Evolutionary conservation across 2,113 vertebrate species (phyloP), one percentile per base, ranked within the genome.

Genomic region (Todiramphus chloris): DNA sequence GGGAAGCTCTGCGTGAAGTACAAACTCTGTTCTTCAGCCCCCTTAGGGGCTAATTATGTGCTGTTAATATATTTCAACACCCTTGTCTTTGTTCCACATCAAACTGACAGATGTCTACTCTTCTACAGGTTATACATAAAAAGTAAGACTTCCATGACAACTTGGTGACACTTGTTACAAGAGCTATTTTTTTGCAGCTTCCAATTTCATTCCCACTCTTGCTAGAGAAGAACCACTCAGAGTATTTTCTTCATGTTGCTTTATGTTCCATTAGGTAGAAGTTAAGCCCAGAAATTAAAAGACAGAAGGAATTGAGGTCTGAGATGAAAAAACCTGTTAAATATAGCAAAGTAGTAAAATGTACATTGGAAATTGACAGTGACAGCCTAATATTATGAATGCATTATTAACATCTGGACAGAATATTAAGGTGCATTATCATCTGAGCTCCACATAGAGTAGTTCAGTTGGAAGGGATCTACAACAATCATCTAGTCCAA

Each of bases 151-250:
- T 64, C 8, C 1, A 0, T 58, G 4, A 55, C n/a, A 76, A 70
- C 13, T 44, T 1, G 0, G 16, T 63, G 70, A 35, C n/a, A 13
- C 16, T 56, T 73, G 9, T n/a, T 11, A 17, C 35, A 64, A 74
- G 4, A 92, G 56, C 18, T 63, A 10, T 35, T 77, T 75, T 75
- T 75, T 79, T 31, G 3, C 31, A 33, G 55, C 31, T 77, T 70
- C 13, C 17, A 27, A 3, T 79, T 87, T 85, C 28, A 75, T 86
- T 82, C 18, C 17, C 5, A 1, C 20, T 78, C 35, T 25, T 0
- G 0, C 37, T 43, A 63, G 28, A 62, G 53, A n/a, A 70, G 18
- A 24, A 84, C 41, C 0, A 0, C 16, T n/a, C 35, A 16, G 10
- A 18, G 43, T 58, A 25, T 83, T 80, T 92, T 78, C 16, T 67